Base-by-base conservation (phyloP, 2,113 vertebrate species). In the Ictidomys tridecemlineatus region DNA sequence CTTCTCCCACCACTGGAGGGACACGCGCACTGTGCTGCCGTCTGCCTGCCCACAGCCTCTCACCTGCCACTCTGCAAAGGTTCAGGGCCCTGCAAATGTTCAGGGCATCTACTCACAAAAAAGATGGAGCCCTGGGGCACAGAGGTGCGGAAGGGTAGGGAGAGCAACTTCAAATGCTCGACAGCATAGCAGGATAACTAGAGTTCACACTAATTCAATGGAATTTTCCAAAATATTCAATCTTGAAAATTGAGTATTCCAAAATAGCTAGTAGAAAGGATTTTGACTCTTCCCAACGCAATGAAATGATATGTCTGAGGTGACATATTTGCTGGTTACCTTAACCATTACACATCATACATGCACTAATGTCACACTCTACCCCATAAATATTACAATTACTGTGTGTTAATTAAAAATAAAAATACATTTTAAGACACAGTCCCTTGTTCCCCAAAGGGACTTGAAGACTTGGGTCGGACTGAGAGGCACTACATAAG, bases 1-100 rank as follows among this genome's bases (percentile, higher is more conserved):
- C 17, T 45, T 26, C 30, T 37, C 37, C n/a, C 39, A n/a, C 22
- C 37, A 8, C 30, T 32, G 5, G 53, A 26, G 78, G 28, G 32
- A 58, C 5, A 26, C 0, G 1, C 8, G 1, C 0, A 22, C 45
- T 1, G 0, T 0, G 45, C 37, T 6, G 2, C 4, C 1, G 2
- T 12, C 4, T 26, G 0, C 20, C 39, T 28, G 51, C 6, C 72
- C 4, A 45, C 24, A 4, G 65, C 30, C 48, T 12, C 34, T 0
- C 8, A 3, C n/a, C 51, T 51, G 4, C 26, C 74, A 4, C 37
- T 65, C 45, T 8, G 37, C 76, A 58, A 18, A 87, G 10, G n/a
- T 22, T 2, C 70, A 83, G 53, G 39, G 30, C 48, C 0, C 45
- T 8, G 37, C 76, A 58, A 18, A 87, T 8, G n/a, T 22, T 2